Evolutionary conservation across 2,113 vertebrate genomes (phyloP).

Genomic region (Nibea albiflora): DNA sequence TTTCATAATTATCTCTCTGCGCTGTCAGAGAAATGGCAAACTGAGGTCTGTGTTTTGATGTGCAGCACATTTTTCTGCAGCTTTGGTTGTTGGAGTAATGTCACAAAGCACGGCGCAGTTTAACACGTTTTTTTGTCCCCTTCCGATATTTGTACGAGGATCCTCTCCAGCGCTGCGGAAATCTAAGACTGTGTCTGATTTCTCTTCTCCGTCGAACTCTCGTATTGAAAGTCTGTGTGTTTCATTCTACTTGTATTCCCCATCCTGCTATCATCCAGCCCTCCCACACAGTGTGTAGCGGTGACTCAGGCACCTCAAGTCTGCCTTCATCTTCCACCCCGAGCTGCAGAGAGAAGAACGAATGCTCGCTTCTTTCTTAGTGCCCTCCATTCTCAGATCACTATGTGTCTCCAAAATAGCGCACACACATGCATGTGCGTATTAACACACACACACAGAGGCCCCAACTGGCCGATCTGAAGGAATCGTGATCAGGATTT

Average conservation of each 20-base stretch:
- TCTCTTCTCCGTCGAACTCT: constrained; percentile 10
- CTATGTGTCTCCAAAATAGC: constrained; percentile 2
- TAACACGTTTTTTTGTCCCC: neutral
- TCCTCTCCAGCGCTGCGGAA: neutral
- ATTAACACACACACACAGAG: neutral
- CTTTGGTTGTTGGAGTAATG: constrained; percentile 16
- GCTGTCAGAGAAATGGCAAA: neutral
- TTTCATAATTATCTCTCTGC: constrained; percentile 12
- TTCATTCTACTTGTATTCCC: constrained; percentile 35
- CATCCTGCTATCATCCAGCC: constrained; percentile 42
- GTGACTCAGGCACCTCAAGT: constrained; percentile 64
- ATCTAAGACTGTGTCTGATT: neutral
- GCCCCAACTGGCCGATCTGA: neutral
- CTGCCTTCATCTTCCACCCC: constrained; percentile 47
- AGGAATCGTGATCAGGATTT: constrained; percentile 42
- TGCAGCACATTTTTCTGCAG: constrained; percentile 1
- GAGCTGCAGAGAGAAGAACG: constrained; percentile 30
- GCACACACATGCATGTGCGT: neutral
- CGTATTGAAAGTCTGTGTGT: constrained; percentile 26
- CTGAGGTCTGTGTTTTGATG: constrained; percentile 1
- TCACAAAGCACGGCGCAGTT: neutral
- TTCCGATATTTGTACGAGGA: neutral
- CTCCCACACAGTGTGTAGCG: constrained; percentile 59
- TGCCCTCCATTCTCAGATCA: constrained; percentile 2
- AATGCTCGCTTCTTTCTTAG: neutral